phyloP scores from a whole-genome alignment of 2,113 vertebrate genomes.

The Rhinoderma darwinii region DNA sequence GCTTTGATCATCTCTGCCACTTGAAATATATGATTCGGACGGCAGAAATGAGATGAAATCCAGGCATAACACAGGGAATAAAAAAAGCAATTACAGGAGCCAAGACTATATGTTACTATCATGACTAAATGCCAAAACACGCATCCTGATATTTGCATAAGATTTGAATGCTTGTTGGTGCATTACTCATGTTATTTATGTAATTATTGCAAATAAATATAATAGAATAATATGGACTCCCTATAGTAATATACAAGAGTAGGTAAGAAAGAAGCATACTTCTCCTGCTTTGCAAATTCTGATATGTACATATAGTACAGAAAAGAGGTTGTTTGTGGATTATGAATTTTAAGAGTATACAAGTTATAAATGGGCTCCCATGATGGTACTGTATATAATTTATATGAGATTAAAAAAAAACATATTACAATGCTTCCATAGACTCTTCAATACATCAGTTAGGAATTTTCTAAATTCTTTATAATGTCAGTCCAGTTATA shows the following conservation, averaged over 20 bases:
- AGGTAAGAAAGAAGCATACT: neutral
- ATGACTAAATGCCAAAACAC: slow-evolving; percentile 43
- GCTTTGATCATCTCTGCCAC: slow-evolving; percentile 59
- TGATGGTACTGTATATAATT: too few relatives aligned
- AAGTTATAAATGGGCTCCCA: too few relatives aligned
- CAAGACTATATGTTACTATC: slow-evolving; percentile 54
- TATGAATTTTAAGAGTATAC: too few relatives aligned
- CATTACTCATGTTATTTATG: neutral
- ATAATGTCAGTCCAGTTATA: too few relatives aligned
- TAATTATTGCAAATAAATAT: neutral
- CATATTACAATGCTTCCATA: too few relatives aligned
- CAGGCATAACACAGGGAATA: slow-evolving; percentile 48
- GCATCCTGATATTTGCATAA: slow-evolving; percentile 6
- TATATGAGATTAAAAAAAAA: too few relatives aligned
- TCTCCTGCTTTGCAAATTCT: neutral
- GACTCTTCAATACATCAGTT: too few relatives aligned
- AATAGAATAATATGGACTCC: neutral
- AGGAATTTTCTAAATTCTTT: too few relatives aligned
- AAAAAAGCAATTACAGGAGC: slow-evolving; percentile 55
- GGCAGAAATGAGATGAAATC: slow-evolving; percentile 59
- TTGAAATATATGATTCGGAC: slow-evolving; percentile 58
- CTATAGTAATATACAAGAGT: neutral
- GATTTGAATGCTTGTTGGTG: neutral
- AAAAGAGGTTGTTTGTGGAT: too few relatives aligned
- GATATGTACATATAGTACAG: neutral